These are phyloP conservation scores for Ophthalmolycus amberensis DNA, from an alignment of 2,113 vertebrate species.

Conservation along the genomic window DNA sequence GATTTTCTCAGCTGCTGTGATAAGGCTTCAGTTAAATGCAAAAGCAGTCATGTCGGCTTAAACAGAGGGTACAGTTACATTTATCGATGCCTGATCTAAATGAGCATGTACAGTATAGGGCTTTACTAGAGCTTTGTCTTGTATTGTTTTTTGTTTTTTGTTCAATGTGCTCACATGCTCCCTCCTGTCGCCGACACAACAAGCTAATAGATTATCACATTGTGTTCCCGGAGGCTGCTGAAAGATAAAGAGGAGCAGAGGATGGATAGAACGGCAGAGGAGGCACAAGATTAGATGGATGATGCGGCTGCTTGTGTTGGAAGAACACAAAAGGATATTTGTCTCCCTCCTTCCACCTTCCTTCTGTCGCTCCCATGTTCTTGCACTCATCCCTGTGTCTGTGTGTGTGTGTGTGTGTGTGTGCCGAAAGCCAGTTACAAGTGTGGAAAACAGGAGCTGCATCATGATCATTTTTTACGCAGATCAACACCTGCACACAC, in stretches of 20 bases:
- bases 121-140: slow-evolving; percentile 25
- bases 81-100: slow-evolving; percentile 41
- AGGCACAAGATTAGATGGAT: slow-evolving; percentile 53
- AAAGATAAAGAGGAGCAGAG: slow-evolving; percentile 40
- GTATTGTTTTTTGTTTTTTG: slow-evolving; percentile 6
- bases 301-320: slow-evolving; percentile 50
- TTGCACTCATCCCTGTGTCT: slow-evolving; percentile 1
- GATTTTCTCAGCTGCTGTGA: slow-evolving; percentile 44
- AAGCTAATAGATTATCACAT: slow-evolving; percentile 49
- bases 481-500: slow-evolving; percentile 66
- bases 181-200: slow-evolving; percentile 45
- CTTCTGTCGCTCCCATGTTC: slow-evolving; percentile 23
- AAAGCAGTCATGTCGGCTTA: slow-evolving; percentile 21
- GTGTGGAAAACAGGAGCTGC: slow-evolving; percentile 63
- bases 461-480: slow-evolving; percentile 57
- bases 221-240: slow-evolving; percentile 39
- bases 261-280: slow-evolving; percentile 31
- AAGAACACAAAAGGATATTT: slow-evolving; percentile 43
- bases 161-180: slow-evolving; percentile 15
- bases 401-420: slow-evolving; percentile 21
- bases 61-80: slow-evolving; percentile 25
- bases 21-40: slow-evolving; percentile 41
- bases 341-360: slow-evolving; percentile 18
- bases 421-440: slow-evolving; percentile 41
- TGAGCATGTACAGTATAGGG: slow-evolving; percentile 9